Base-by-base conservation (phyloP, 1,140 invertebrate species). In the Tetramorium simillimum region DNA sequence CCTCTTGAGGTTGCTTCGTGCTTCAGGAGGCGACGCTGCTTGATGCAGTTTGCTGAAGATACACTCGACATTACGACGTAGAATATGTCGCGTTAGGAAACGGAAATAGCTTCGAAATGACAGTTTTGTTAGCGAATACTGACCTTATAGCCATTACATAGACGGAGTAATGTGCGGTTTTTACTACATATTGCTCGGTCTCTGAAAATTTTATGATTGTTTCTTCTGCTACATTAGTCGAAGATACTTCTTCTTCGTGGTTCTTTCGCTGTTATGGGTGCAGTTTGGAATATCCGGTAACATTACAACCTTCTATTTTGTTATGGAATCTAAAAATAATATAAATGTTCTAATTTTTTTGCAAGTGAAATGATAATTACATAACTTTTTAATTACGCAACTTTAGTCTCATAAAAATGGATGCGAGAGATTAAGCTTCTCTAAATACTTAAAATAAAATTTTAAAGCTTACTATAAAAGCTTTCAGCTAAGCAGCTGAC, bases 101-200 rank as follows among this genome's bases (percentile, higher is more conserved):
- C 67, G 67, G 80, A 84, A 73, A 82, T 82, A 82, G 80, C 73
- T 60, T 84, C 28, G 53, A 75, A 72, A 21, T 49, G 56, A 24
- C 58, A 16, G 37, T 40, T 43, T 33, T 40, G 53, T 58, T 24
- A 37, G 21, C 10, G 10, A 43, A n/a, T 72, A 10, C 14, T 37
- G 6, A 40, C 2, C 10, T 65, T 53, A 37, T 33, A 46, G n/a
- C 43, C 24, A 18, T 51, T 14, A 9, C 21, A 49, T n/a, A 14
- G 24, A 10, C 46, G 7, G 16, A 53, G 16, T 16, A 21, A 10
- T 14, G n/a, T 14, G 62, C 6, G 12, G 18, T 73, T 46, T 73
- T 82, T 24, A 72, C 18, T 14, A 24, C 49, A 28, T 56, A 70
- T 10, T 33, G n/a, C 14, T 53, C 14, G 16, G 18, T n/a, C 21